Base-by-base conservation (phyloP, 2,888 invertebrate species). In the Pollenia amentaria region DNA sequence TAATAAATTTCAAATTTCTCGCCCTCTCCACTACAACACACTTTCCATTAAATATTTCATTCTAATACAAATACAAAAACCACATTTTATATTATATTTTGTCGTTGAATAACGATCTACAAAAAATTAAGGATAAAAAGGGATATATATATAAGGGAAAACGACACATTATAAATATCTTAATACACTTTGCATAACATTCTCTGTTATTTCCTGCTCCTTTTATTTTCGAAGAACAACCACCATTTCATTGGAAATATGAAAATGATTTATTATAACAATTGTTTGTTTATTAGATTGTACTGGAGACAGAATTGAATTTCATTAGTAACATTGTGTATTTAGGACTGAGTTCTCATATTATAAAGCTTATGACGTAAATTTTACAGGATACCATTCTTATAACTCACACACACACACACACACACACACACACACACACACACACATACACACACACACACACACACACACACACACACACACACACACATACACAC, bases 41-140 rank as follows among this genome's bases (percentile, higher is more conserved):
- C 29, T 48, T 18, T 44, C 12, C 42, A 65, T 18, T 44, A n/a
- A 21, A 21, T 44, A 21, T 48, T 65, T 14, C 44, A 55, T 55
- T 18, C 21, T 44, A 73, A 65, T 44, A 46, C 2, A 14, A 73
- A 60, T 18, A 55, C 10, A 46, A 44, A 21, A 10, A 44, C 21
- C 44, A 29, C 29, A 42, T 55, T 44, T 57, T n/a, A 11, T 57
- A 12, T 8, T 46, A 16, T 73, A 0, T 6, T 3, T 46, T 73
- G 44, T 60, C 21, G 21, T 9, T 29, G 57, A 21, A 46, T 73
- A 21, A 44, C 29, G 72, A 72, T 72, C 29, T 44, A 44, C 72
- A 73, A 60, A 46, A 73, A 57, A 73, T 46, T 73, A 46, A 42
- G 57, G 57, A 57, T 57, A 60, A 44, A 73, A 73, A 73, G 21